Evolutionary conservation across 1,140 invertebrate species (phyloP).

Genomic region (Rhopalosiphum padi): DNA sequence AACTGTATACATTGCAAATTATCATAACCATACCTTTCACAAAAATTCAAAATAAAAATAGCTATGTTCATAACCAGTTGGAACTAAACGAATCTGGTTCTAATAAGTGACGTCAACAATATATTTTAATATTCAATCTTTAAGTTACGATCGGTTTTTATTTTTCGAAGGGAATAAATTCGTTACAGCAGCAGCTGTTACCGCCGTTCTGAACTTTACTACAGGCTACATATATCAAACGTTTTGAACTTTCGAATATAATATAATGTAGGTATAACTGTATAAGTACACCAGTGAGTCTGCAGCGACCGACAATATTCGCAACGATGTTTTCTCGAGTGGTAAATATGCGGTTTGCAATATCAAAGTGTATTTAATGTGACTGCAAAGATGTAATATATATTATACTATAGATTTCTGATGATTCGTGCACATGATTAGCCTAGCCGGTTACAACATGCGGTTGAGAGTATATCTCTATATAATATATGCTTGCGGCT

Average conservation of each 20-base stretch:
- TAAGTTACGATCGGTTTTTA: neutral
- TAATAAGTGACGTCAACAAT: neutral
- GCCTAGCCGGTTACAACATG: neutral
- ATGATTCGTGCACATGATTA: neutral
- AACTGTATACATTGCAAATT: no score
- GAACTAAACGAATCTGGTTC: neutral
- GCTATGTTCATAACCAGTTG: no score
- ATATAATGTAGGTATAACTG: neutral
- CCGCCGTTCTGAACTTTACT: neutral
- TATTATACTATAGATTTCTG: neutral
- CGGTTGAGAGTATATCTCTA: neutral
- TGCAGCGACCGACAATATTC: neutral
- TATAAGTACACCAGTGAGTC: neutral
- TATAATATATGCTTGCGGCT: neutral
- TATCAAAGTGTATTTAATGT: neutral
- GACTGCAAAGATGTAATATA: neutral
- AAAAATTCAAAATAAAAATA: neutral
- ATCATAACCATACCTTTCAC: neutral
- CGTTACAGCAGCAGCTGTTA: conserved; percentile 4
- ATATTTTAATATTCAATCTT: neutral
- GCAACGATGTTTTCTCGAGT: neutral
- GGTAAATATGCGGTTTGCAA: neutral
- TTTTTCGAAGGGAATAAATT: neutral
- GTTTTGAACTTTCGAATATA: conserved; percentile 2
- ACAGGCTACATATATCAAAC: neutral